phyloP scores from a whole-genome alignment of 2,888 invertebrate genomes.

The Mimachlamys varia region DNA sequence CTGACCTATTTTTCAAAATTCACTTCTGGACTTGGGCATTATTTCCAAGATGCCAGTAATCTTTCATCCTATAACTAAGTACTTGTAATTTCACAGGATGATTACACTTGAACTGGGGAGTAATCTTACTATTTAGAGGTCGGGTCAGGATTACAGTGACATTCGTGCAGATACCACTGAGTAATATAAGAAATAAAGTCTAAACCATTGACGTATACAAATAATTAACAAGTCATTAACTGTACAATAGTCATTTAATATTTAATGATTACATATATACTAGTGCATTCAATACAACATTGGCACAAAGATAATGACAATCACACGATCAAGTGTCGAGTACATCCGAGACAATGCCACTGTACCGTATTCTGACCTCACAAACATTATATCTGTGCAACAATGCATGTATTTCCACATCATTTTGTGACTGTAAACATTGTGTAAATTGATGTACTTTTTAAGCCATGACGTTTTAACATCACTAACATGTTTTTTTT shows the following conservation, averaged over 20 bases:
- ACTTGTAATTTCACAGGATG: no score
- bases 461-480: background rate
- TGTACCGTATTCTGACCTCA: background rate
- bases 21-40: no score
- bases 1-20: no score
- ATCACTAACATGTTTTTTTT: background rate
- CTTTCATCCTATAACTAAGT: no score
- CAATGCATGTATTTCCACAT: constrained; percentile 9
- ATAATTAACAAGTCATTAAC: background rate
- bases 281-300: constrained; percentile 34
- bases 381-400: constrained; percentile 28
- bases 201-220: background rate
- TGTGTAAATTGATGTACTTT: background rate
- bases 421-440: constrained; percentile 19
- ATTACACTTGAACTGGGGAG: no score
- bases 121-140: no score
- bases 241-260: constrained; percentile 34
- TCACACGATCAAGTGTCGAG: constrained; percentile 17
- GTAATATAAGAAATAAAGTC: no score
- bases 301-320: constrained; percentile 36
- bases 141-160: no score
- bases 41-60: no score
- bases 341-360: constrained; percentile 1
- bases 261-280: constrained; percentile 22
- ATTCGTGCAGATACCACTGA: no score